These are phyloP conservation scores for Periophthalmus modestus DNA, from an alignment of 2,113 vertebrate species.

Conservation along the genomic window DNA sequence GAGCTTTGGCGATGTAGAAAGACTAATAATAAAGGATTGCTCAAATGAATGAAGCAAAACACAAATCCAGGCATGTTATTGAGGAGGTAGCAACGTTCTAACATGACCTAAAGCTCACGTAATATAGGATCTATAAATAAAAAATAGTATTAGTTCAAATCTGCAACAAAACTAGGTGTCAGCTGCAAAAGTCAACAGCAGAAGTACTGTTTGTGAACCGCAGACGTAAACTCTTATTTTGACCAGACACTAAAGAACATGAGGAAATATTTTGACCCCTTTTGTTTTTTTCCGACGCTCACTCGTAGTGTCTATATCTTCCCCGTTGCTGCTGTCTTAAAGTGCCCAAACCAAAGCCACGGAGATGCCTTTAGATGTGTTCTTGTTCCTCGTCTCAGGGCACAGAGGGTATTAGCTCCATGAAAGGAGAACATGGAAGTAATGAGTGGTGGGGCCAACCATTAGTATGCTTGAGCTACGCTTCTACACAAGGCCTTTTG, in stretches of 20 bases:
- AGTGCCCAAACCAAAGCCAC: constrained; percentile 36
- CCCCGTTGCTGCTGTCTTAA: constrained; percentile 24
- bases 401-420: constrained; percentile 90
- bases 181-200: too few relatives aligned
- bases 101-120: too few relatives aligned
- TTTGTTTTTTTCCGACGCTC: not conserved
- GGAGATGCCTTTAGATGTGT: constrained; percentile 70
- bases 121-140: too few relatives aligned
- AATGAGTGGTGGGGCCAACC: constrained; percentile 88
- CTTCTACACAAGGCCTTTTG: constrained; percentile 90
- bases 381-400: constrained; percentile 79
- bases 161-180: too few relatives aligned
- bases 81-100: too few relatives aligned
- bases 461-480: constrained; percentile 95
- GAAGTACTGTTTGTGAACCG: too few relatives aligned
- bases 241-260: constrained; percentile 17
- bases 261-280: constrained; percentile 22
- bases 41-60: too few relatives aligned
- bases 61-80: too few relatives aligned
- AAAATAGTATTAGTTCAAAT: too few relatives aligned
- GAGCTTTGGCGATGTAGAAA: too few relatives aligned
- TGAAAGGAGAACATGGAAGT: constrained; percentile 91
- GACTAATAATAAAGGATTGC: too few relatives aligned
- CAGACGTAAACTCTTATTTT: too few relatives aligned
- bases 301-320: not conserved